These are phyloP conservation scores for Daboia siamensis DNA, from an alignment of 2,113 vertebrate genomes.

Conservation along the genomic window DNA sequence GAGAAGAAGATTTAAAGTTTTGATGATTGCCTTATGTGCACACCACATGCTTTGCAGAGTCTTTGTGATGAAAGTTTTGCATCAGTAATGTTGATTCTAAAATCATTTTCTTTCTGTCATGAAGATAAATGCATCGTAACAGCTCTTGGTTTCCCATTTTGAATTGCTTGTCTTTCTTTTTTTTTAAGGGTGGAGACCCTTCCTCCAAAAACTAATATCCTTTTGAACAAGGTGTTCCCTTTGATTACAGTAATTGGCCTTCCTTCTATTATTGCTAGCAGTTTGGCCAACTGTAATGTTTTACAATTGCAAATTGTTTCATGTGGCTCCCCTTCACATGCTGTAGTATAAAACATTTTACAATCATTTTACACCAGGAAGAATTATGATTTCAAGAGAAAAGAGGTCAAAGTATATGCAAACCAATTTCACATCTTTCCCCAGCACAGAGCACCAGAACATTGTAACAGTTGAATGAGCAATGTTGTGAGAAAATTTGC, in stretches of 20 bases:
- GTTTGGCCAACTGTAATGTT: slow-evolving; percentile 19
- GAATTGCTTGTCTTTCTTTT: neutral
- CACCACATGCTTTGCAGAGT: neutral
- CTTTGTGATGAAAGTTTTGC: slow-evolving; percentile 9
- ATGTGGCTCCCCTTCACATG: neutral
- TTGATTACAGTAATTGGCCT: slow-evolving; percentile 11
- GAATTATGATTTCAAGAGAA: slow-evolving; percentile 23
- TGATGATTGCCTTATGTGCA: slow-evolving; percentile 6
- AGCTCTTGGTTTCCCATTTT: slow-evolving; percentile 31
- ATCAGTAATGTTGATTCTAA: slow-evolving; percentile 16
- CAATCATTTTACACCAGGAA: slow-evolving; percentile 26
- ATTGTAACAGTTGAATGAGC: neutral
- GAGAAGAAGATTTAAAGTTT: neutral
- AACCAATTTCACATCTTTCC: slow-evolving; percentile 26
- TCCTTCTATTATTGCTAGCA: slow-evolving; percentile 6
- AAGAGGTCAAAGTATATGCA: slow-evolving; percentile 18
- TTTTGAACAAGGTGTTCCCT: slow-evolving; percentile 17
- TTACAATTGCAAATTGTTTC: slow-evolving; percentile 37
- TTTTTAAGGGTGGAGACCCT: slow-evolving; percentile 20
- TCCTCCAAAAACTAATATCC: neutral
- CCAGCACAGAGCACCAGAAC: slow-evolving; percentile 21
- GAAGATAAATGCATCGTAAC: slow-evolving; percentile 22
- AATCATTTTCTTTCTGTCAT: neutral
- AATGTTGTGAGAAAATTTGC: neutral
- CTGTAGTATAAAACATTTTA: slow-evolving; percentile 27